Conservation (phyloP, 2,797 vertebrate species). For the Tragopan temminckii region DNA sequence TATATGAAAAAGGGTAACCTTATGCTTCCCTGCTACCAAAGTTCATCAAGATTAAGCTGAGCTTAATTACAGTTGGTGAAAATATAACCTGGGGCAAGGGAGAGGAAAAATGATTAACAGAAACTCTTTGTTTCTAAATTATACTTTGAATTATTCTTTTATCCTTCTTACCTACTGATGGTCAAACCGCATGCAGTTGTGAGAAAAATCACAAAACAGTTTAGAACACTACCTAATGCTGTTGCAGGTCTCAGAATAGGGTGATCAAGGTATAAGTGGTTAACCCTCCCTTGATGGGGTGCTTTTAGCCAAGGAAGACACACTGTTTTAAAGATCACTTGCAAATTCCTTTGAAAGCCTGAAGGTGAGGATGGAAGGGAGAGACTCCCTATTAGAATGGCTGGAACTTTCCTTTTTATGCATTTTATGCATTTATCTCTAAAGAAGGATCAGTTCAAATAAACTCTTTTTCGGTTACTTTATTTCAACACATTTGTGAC, state of each 20-base stretch:
- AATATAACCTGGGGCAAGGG: constrained; percentile 27
- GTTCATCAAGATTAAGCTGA: constrained; percentile 45
- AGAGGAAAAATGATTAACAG: constrained; percentile 37
- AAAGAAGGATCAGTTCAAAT: constrained; percentile 60
- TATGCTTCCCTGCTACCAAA: neutral
- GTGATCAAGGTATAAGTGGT: constrained; percentile 19
- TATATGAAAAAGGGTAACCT: neutral
- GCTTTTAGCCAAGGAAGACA: constrained; percentile 30
- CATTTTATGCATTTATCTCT: constrained; percentile 26
- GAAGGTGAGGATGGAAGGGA: constrained; percentile 39
- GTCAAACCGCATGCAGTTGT: neutral
- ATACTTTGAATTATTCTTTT: constrained; percentile 24
- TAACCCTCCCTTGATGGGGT: neutral
- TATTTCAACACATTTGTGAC: constrained; percentile 43
- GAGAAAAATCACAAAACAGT: neutral
- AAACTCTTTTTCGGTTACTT: constrained; percentile 55
- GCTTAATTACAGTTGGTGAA: constrained; percentile 47
- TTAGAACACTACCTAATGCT: neutral
- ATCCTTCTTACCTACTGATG: constrained; percentile 5
- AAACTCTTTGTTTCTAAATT: constrained; percentile 60
- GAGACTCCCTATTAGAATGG: constrained; percentile 1
- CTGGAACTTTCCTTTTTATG: constrained; percentile 45
- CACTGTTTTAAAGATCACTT: constrained; percentile 5
- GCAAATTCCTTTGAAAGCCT: constrained; percentile 34
- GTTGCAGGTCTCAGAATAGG: neutral